A percentile compares a stretch with the other conserved stretches of the same genome.
These are phyloP conservation scores for Portunus trituberculatus DNA, from an alignment of 1,140 invertebrate species.

Conservation along the genomic window DNA sequence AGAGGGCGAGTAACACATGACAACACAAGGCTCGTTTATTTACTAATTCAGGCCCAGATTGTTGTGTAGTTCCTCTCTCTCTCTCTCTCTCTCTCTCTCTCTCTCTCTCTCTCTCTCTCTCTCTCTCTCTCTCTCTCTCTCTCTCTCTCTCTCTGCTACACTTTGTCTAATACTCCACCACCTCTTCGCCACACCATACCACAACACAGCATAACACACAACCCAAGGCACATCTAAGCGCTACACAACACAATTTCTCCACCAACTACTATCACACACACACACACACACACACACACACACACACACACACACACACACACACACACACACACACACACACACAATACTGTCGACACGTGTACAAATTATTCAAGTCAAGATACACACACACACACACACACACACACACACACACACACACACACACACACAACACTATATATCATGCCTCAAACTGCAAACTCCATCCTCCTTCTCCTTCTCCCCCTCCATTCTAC, in stretches of 20 bases:
- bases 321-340: too few species aligned
- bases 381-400: neutral
- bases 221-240: neutral
- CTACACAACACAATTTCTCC: neutral
- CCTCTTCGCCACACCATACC: neutral
- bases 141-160: neutral
- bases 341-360: too few species aligned
- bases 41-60: neutral
- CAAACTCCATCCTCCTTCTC: too few species aligned
- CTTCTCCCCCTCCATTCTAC: too few species aligned
- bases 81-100: neutral
- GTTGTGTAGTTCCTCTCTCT: neutral
- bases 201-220: neutral
- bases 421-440: neutral
- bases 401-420: neutral
- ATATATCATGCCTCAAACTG: neutral
- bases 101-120: constrained; percentile 4
- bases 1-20: neutral
- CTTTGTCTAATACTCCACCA: neutral
- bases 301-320: too few species aligned
- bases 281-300: too few species aligned
- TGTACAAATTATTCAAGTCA: too few species aligned
- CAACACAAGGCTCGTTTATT: neutral
- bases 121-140: constrained; percentile 8
- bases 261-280: neutral